Conservation (phyloP, 2,113 vertebrate genomes). For the Neodontobutis hainanensis region DNA sequence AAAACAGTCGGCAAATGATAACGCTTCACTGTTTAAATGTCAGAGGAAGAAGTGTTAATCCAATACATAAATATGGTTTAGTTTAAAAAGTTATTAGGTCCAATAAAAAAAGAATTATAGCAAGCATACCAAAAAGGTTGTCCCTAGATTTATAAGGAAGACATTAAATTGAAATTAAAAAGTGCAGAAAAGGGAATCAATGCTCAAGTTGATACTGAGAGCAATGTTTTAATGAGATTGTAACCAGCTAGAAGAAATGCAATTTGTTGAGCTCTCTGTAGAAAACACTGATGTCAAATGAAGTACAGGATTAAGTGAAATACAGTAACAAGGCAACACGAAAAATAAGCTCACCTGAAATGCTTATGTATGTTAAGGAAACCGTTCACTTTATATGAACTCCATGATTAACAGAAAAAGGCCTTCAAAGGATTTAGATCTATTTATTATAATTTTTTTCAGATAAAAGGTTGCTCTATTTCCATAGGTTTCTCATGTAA, state of each 20-base stretch:
- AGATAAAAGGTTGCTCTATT: neutral
- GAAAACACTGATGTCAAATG: constrained; percentile 26
- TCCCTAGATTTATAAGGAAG: constrained; percentile 3
- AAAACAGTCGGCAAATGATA: neutral
- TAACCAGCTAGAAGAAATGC: constrained; percentile 18
- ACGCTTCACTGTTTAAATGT: neutral
- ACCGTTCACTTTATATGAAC: neutral
- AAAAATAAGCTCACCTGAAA: neutral
- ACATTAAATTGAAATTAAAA: constrained; percentile 32
- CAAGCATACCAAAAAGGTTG: neutral
- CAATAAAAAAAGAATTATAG: neutral
- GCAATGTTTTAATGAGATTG: constrained; percentile 8
- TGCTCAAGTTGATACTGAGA: constrained; percentile 27
- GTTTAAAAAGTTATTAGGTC: constrained; percentile 4
- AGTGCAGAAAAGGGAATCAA: constrained; percentile 24
- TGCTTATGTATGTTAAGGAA: constrained; percentile 3
- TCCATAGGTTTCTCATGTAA: constrained; percentile 16
- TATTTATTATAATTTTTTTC: constrained; percentile 8
- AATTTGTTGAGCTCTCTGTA: constrained; percentile 2
- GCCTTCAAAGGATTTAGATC: constrained; percentile 11
- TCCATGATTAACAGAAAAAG: constrained; percentile 24
- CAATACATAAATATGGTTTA: neutral
- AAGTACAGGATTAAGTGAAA: constrained; percentile 37
- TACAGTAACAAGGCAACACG: constrained; percentile 1
- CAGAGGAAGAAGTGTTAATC: neutral